These are phyloP conservation scores for Sebastes vulpes DNA, from an alignment of 2,797 vertebrate species.

Conservation along the genomic window DNA sequence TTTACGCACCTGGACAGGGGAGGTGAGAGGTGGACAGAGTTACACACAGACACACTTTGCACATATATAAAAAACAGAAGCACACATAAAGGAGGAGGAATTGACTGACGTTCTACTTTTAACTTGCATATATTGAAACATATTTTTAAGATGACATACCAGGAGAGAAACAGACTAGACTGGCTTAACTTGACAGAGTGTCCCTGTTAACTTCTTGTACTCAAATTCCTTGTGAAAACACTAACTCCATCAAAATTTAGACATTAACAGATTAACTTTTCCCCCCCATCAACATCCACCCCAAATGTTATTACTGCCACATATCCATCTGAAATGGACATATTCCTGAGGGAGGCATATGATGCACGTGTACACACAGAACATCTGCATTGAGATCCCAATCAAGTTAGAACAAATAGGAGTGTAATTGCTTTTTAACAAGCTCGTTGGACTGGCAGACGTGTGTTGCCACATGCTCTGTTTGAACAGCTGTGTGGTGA, in stretches of 20 bases:
- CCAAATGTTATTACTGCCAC: slow-evolving; percentile 49
- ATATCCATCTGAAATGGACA: slow-evolving; percentile 55
- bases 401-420: slow-evolving; percentile 85
- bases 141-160: slow-evolving; percentile 10
- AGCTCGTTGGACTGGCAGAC: slow-evolving; percentile 81
- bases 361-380: slow-evolving; percentile 72
- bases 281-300: slow-evolving; percentile 30
- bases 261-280: slow-evolving; percentile 69
- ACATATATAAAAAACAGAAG: background rate
- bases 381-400: slow-evolving; percentile 85
- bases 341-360: slow-evolving; percentile 58
- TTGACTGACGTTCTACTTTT: background rate
- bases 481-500: slow-evolving; percentile 85
- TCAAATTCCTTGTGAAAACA: slow-evolving; percentile 44
- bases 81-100: background rate
- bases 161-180: slow-evolving; percentile 9
- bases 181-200: slow-evolving; percentile 12
- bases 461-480: slow-evolving; percentile 77
- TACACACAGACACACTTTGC: background rate
- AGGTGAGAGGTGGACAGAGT: background rate
- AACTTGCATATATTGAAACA: background rate
- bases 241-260: slow-evolving; percentile 35
- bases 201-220: slow-evolving; percentile 7
- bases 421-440: slow-evolving; percentile 87
- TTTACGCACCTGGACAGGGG: slow-evolving; percentile 91